Base-by-base conservation (phyloP, 1,140 invertebrate genomes). In the Tetraneura akinire region DNA sequence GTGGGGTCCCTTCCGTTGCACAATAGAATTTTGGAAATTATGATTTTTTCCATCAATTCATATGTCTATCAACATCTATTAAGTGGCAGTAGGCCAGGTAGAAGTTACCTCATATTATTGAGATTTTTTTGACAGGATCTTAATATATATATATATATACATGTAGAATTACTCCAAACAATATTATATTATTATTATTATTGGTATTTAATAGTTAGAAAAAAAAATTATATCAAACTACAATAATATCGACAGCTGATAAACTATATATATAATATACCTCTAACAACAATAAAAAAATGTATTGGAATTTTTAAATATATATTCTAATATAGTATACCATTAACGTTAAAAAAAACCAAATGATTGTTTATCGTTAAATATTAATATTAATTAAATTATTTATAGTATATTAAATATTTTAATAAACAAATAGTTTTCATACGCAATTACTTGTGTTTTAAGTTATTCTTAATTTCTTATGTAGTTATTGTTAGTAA, bases 41-140 rank as follows among this genome's bases (percentile, higher is more conserved):
- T 78, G 74, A 78, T 78, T 78, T 76, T 78, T 62, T 78, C 32
- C 21, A 78, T 78, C 74, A 78, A 78, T 78, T 78, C 74, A 78
- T 62, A 62, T 78, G 74, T 78, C 74, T 78, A 78, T 78, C 74
- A 78, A 78, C 4, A 60, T 60, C 14, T 23, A 60, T 62, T 78
- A 60, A 78, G 74, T 78, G 74, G 74, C 74, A 78, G 74, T 21
- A 78, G 74, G 55, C 74, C 42, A 62, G 55, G 71, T 62, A 78
- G 11, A 60, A 14, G 6, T 78, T 26, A 55, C 55, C n/a, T 78
- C 21, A 62, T 18, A 51, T 32, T 71, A 18, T 29, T 71, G 68
- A 42, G 3, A 66, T 71, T 29, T 71, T 78, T 57, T 57, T 76
- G 23, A 62, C 55, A 78, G 37, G 74, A 62, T 47, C 55, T 78